Conservation (phyloP, 2,888 invertebrate species). For the Netelia virgata region DNA sequence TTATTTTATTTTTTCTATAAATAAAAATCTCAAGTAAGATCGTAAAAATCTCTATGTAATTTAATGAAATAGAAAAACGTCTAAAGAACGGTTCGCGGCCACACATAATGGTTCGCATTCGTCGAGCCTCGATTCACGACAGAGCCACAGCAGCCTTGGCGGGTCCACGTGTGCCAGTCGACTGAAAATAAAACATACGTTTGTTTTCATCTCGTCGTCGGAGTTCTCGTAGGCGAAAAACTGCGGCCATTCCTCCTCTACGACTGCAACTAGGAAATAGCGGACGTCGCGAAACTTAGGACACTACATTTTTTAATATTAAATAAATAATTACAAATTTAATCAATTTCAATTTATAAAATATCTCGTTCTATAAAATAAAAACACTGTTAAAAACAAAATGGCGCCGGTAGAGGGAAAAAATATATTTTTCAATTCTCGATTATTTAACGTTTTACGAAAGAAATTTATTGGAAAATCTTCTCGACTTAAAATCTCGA, state of each 20-base stretch:
- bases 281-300: background rate
- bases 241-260: background rate
- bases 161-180: constrained; percentile 38
- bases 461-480: background rate
- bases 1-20: background rate
- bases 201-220: constrained; percentile 28
- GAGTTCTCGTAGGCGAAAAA: constrained; percentile 34
- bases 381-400: background rate
- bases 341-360: too few species aligned
- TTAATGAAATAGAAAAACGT: background rate
- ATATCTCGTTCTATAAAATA: too few species aligned
- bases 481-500: background rate
- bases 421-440: background rate
- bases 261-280: background rate
- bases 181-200: constrained; percentile 40
- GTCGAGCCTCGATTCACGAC: constrained; percentile 21
- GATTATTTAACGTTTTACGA: background rate
- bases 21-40: background rate
- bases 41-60: background rate
- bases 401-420: background rate
- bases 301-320: background rate
- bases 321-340: too few species aligned
- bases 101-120: constrained; percentile 10
- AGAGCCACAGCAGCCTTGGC: constrained; percentile 19
- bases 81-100: constrained; percentile 24